phyloP scores from a whole-genome alignment of 1,140 invertebrate species.

The Lithobius niger region DNA sequence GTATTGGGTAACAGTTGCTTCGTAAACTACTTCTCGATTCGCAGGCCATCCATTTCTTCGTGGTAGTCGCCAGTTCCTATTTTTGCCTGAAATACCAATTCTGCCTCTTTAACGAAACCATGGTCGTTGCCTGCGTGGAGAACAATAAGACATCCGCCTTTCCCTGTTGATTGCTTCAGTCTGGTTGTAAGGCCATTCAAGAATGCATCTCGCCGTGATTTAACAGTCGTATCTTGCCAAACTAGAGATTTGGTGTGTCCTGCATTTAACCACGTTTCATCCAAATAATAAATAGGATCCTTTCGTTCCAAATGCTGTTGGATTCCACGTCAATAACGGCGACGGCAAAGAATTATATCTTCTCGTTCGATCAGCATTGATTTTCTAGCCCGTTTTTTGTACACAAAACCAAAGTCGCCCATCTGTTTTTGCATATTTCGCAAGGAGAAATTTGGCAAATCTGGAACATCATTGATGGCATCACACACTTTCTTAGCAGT shows the following conservation, averaged over 20 bases:
- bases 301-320: neutral
- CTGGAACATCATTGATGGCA: neutral
- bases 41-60: slow-evolving; percentile 14
- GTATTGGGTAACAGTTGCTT: slow-evolving; percentile 25
- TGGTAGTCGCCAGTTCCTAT: slow-evolving; percentile 16
- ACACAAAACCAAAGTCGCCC: neutral
- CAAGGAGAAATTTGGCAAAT: neutral
- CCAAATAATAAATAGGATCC: neutral
- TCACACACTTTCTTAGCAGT: neutral
- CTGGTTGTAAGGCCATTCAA: neutral
- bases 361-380: neutral
- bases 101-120: slow-evolving; percentile 16
- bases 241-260: neutral
- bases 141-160: slow-evolving; percentile 14
- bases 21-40: slow-evolving; percentile 17
- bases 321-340: neutral
- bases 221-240: neutral
- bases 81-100: slow-evolving; percentile 11
- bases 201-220: neutral
- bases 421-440: neutral
- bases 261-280: neutral
- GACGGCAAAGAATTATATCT: neutral
- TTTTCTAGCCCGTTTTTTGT: neutral
- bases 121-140: slow-evolving; percentile 15
- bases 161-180: neutral